phyloP scores from a whole-genome alignment of 1,140 invertebrate species.

The Calosoma granatense region DNA sequence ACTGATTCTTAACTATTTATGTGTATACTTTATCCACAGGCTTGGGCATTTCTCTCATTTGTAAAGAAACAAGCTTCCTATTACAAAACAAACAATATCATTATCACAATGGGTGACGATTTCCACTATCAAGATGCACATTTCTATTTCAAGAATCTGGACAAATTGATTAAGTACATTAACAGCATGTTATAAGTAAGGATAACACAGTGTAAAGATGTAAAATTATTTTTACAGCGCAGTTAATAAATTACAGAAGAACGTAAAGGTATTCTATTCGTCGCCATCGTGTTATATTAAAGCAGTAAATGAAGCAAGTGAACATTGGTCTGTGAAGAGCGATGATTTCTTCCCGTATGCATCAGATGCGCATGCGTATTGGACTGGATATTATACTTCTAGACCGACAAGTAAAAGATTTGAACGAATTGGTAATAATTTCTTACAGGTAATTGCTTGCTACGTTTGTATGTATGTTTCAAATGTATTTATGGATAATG shows the following conservation, averaged over 20 bases:
- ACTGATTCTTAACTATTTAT: background rate
- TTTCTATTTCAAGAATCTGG: conserved; percentile 55
- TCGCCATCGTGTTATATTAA: conserved; percentile 66
- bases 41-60: conserved; percentile 38
- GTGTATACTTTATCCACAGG: conserved; percentile 27
- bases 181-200: conserved; percentile 10
- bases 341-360: conserved; percentile 74
- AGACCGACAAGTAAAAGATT: conserved; percentile 55
- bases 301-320: conserved; percentile 41
- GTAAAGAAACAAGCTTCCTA: conserved; percentile 20
- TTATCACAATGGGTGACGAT: conserved; percentile 30
- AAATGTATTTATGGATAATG: background rate
- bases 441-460: conserved; percentile 48
- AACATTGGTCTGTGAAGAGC: conserved; percentile 42
- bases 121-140: conserved; percentile 44
- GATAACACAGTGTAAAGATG: background rate
- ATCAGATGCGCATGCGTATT: conserved; percentile 55
- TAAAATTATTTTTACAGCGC: conserved; percentile 16
- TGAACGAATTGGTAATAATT: conserved; percentile 51
- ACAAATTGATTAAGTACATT: conserved; percentile 67
- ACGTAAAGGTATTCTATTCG: conserved; percentile 60
- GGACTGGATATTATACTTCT: conserved; percentile 79
- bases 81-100: conserved; percentile 22
- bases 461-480: conserved; percentile 14
- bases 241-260: conserved; percentile 35